Base-by-base conservation (phyloP, 2,113 vertebrate species). In the Eurystomus gularis region DNA sequence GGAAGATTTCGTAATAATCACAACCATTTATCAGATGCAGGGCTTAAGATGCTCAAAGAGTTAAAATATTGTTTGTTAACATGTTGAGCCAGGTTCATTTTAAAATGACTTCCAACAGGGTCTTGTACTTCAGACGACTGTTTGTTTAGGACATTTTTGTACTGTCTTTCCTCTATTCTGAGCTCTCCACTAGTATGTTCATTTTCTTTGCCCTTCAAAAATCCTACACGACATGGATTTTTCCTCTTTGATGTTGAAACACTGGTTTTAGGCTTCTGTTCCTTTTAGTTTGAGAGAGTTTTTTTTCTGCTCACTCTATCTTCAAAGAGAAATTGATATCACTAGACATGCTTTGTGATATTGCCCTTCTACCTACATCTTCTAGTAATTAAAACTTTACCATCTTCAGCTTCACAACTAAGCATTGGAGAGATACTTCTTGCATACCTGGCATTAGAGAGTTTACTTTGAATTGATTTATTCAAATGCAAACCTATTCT, bases 171-270 rank as follows among this genome's bases (percentile, higher is more conserved):
- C 26, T 86, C 49, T 81, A 4, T 48, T 83, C 51, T 37, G 29
- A 88, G 8, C 71, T 88, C 51, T 88, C 17, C 33, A 42, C 54
- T 54, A 51, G 20, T 55, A 49, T 92, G 24, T 80, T 65, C 2
- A 2, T 87, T 95, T 96, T 82, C 54, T 86, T 93, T 93, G 17
- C 37, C 39, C 42, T 93, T 96, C 24, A 39, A 23, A 82, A 85
- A 46, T 55, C 33, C 37, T 73, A 7, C n/a, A 8, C 73, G 44
- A 54, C 21, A 9, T 48, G 33, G 18, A 39, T 62, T 93, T 83
- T 91, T 87, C 40, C 86, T 70, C 17, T 93, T 81, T 69, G 19
- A 20, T 6, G 3, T 37, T 57, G 62, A 82, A 85, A 80, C n/a
- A 5, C 25, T 80, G 28, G 7, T 10, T 84, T 81, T 68, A 91